Base-by-base conservation (phyloP, 2,888 invertebrate genomes). In the Criorhina ranunculi region DNA sequence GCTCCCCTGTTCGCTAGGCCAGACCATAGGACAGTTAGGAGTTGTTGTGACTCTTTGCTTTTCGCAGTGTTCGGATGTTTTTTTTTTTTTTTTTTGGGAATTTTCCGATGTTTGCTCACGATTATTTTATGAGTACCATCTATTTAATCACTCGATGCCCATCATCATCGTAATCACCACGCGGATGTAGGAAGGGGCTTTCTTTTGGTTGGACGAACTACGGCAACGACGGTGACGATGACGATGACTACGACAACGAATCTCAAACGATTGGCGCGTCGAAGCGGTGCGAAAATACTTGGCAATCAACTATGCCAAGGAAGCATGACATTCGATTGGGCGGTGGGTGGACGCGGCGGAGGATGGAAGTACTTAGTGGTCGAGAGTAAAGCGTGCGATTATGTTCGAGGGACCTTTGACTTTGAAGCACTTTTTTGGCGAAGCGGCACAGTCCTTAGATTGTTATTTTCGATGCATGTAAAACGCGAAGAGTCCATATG, bases 121-220 rank as follows among this genome's bases (percentile, higher is more conserved):
- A 85, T 85, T 80, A 85, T 76, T 79, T 85, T 80, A 85, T 85
- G 76, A 85, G 85, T 70, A 76, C 70, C 85, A 80, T 85, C 85
- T 76, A 85, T 76, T 85, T 85, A 85, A 85, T 85, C 85, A 85
- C 75, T 85, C 80, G 75, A 75, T 80, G 85, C 75, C 80, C 85
- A 80, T 85, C 85, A 85, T 80, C 77, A 46, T 70, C 69, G 80
- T 70, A 83, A 69, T 70, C 70, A 75, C 70, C 76, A 69, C 70
- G 55, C 81, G 73, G 79, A 78, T 83, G 69, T 75, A 67, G 78
- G 42, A 83, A 73, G 46, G 55, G 77, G 72, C 44, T 73, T 82
- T 59, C 59, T n/a, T 57, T 33, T 9, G 49, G 33, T 49, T n/a
- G 24, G 59, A 55, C 31, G 55, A 55, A 57, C 57, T 24, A 33